Conservation (phyloP, 37 sponge, comb jelly and placozoan genomes). For the Halisarca cf. caerulea region DNA sequence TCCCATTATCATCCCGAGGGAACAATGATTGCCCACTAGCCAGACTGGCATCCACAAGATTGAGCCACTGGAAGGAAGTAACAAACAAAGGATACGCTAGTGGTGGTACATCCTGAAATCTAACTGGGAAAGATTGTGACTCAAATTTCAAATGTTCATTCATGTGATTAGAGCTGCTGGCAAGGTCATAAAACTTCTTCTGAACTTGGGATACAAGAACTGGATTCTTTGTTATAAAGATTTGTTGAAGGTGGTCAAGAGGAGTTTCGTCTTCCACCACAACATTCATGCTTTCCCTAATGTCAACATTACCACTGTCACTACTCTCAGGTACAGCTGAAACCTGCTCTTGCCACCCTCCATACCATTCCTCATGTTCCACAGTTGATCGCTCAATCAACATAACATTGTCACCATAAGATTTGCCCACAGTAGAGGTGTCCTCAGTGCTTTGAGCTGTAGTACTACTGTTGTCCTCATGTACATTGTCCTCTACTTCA, state of each 20-base stretch:
- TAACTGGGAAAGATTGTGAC: conserved; percentile 21
- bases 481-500: not conserved
- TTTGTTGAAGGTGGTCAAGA: conserved; percentile 72
- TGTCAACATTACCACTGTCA: not conserved
- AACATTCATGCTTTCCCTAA: not conserved
- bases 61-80: conserved; percentile 68
- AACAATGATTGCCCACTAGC: conserved; percentile 57
- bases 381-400: not conserved
- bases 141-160: conserved; percentile 34
- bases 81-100: conserved; percentile 70
- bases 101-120: conserved; percentile 25
- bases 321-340: not conserved
- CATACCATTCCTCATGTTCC: conserved; percentile 15
- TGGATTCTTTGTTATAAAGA: conserved; percentile 83
- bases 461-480: too few species aligned
- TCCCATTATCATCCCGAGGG: conserved; percentile 41
- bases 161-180: conserved; percentile 2
- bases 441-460: not conserved
- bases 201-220: conserved; percentile 73
- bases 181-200: conserved; percentile 70
- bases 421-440: not conserved
- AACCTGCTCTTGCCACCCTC: conserved; percentile 15
- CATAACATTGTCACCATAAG: not conserved
- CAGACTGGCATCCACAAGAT: conserved; percentile 73
- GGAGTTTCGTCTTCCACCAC: not conserved